Evolutionary conservation across 2,888 invertebrate species (phyloP).

Genomic region (Megamerina dolium): DNA sequence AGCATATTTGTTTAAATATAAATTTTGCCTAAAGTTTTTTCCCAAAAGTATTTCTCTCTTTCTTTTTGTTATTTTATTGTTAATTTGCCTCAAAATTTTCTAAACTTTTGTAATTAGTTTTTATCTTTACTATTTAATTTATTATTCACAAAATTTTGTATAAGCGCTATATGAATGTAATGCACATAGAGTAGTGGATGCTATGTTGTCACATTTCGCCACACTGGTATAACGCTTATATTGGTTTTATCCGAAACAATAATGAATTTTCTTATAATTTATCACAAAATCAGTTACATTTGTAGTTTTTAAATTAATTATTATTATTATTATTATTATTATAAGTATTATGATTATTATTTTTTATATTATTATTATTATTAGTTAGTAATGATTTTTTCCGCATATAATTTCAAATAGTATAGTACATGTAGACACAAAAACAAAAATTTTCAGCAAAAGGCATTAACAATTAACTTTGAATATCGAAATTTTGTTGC

Average conservation of each 20-base stretch:
- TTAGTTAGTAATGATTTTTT: slow-evolving; percentile 19
- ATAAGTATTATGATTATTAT: too few species aligned
- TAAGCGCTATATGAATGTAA: too few species aligned
- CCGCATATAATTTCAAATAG: too few species aligned
- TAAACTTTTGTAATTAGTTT: slow-evolving; percentile 35
- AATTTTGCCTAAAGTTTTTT: slow-evolving; percentile 41
- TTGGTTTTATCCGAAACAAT: slow-evolving; percentile 39
- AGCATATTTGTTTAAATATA: slow-evolving; percentile 25
- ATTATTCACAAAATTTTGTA: slow-evolving; percentile 41
- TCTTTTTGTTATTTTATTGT: slow-evolving; percentile 37
- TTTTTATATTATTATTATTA: slow-evolving; percentile 15
- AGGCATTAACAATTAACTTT: slow-evolving; percentile 46
- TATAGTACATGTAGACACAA: too few species aligned
- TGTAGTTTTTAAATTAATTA: slow-evolving; percentile 44
- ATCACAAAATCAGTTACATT: slow-evolving; percentile 51
- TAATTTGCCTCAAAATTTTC: slow-evolving; percentile 47
- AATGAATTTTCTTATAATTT: slow-evolving; percentile 36
- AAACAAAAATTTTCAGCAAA: too few species aligned
- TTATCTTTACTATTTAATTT: too few species aligned
- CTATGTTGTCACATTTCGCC: slow-evolving; percentile 3
- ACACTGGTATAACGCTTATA: slow-evolving; percentile 20
- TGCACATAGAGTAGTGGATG: too few species aligned
- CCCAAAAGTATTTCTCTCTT: slow-evolving; percentile 23
- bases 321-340: too few species aligned
- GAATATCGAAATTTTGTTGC: slow-evolving; percentile 32